These are phyloP conservation scores for Caradrina kadenii DNA, from an alignment of 2,888 invertebrate species.

Conservation along the genomic window DNA sequence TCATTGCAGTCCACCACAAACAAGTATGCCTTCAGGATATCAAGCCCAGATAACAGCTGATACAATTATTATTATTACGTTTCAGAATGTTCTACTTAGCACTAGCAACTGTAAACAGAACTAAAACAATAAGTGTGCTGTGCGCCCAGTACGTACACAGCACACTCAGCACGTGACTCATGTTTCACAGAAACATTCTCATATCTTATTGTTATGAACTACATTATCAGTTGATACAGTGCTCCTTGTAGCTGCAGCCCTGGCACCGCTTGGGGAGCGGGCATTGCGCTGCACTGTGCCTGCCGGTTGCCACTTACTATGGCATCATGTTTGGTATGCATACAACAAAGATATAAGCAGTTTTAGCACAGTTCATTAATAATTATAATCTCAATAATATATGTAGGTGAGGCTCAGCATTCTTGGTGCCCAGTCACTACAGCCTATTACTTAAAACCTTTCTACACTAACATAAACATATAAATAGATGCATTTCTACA, in stretches of 20 bases:
- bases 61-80: background rate
- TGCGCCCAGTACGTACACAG: background rate
- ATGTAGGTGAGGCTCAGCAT: too few species aligned
- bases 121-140: conserved; percentile 15
- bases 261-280: background rate
- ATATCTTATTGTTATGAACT: background rate
- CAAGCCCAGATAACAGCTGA: background rate
- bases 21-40: background rate
- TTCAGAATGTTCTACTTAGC: background rate
- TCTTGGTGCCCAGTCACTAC: too few species aligned
- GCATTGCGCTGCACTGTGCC: background rate
- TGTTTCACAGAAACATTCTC: conserved; percentile 8
- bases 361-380: too few species aligned
- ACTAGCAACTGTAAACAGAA: background rate
- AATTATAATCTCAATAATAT: too few species aligned
- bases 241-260: conserved; percentile 14
- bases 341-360: too few species aligned
- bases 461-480: too few species aligned
- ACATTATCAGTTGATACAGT: conserved; percentile 17
- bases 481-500: too few species aligned
- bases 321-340: background rate
- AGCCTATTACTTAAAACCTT: too few species aligned
- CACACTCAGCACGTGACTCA: conserved; percentile 4
- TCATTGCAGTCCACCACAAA: background rate
- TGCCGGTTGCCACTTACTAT: background rate